phyloP scores from a whole-genome alignment of 2,888 invertebrate species.

The Harpagoxenus sublaevis region DNA sequence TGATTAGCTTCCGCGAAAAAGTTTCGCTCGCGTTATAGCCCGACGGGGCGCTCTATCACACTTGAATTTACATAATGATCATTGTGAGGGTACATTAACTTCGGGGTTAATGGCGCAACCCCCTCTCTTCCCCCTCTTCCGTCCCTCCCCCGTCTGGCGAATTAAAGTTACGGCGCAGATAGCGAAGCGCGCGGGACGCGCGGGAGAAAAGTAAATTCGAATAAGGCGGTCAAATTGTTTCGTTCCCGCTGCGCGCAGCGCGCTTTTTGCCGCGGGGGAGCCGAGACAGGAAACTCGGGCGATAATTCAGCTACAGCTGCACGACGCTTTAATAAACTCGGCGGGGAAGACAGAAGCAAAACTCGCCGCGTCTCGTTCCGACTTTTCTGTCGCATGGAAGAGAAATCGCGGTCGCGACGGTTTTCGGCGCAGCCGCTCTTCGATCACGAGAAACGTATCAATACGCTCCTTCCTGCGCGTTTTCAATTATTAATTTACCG shows the following conservation, averaged over 20 bases:
- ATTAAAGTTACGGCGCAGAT: constrained; percentile 58
- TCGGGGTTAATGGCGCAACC: constrained; percentile 56
- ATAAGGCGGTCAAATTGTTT: constrained; percentile 64
- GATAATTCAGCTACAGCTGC: constrained; percentile 84
- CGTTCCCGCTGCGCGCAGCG: constrained; percentile 51
- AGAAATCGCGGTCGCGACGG: neutral
- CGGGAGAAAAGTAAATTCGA: constrained; percentile 48
- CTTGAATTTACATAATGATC: constrained; percentile 61
- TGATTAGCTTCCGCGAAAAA: constrained; percentile 23
- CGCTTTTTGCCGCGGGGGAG: constrained; percentile 67
- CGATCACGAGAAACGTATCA: neutral
- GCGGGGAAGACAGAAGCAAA: constrained; percentile 42
- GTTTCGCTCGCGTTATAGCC: constrained; percentile 30
- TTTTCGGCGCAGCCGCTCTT: neutral
- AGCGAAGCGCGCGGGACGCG: neutral
- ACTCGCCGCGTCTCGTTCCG: constrained; percentile 18
- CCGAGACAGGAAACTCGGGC: constrained; percentile 78
- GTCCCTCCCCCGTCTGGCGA: constrained; percentile 10
- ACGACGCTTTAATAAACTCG: constrained; percentile 78
- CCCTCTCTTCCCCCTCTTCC: neutral
- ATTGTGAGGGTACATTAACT: constrained; percentile 66
- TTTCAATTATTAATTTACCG: neutral
- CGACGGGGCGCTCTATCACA: constrained; percentile 27
- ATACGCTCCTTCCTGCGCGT: neutral
- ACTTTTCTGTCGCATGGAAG: neutral